A percentile compares a stretch with the other conserved stretches of the same genome.
These are phyloP conservation scores for Steinernema carpocapsae DNA, from an alignment of 2,888 invertebrate species.

Conservation along the genomic window DNA sequence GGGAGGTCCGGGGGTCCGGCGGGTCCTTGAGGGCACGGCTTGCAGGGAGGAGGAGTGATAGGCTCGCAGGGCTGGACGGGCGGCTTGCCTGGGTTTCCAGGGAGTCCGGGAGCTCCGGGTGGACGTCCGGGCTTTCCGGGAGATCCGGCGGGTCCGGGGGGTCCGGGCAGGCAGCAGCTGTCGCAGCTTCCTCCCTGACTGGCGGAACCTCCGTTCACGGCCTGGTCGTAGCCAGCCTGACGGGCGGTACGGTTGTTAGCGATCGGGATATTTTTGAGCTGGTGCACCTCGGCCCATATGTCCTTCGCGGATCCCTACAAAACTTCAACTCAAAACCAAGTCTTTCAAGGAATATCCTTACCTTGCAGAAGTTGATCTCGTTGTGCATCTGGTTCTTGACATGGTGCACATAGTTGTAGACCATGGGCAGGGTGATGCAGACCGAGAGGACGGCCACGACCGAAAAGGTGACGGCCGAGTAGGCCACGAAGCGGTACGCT, in stretches of 20 bases:
- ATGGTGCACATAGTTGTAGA: conserved; percentile 61
- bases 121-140: conserved; percentile 35
- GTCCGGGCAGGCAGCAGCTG: conserved; percentile 36
- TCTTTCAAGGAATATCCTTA: background rate
- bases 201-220: conserved; percentile 38
- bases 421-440: conserved; percentile 60
- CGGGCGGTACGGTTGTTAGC: conserved; percentile 57
- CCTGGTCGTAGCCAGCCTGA: conserved; percentile 45
- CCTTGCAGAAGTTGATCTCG: conserved; percentile 58
- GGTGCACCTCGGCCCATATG: conserved; percentile 60
- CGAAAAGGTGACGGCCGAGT: conserved; percentile 65
- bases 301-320: conserved; percentile 60
- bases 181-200: conserved; percentile 33
- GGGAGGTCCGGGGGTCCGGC: conserved; percentile 51
- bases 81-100: conserved; percentile 33
- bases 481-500: conserved; percentile 67
- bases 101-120: conserved; percentile 41
- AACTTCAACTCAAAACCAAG: background rate
- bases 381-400: conserved; percentile 51
- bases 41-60: conserved; percentile 33
- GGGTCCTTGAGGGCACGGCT: conserved; percentile 54
- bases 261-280: conserved; percentile 50
- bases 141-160: conserved; percentile 34
- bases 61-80: conserved; percentile 34
- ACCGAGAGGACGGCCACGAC: conserved; percentile 59